Conservation (phyloP, 2,888 invertebrate genomes). For the Oscheius sp. region DNA sequence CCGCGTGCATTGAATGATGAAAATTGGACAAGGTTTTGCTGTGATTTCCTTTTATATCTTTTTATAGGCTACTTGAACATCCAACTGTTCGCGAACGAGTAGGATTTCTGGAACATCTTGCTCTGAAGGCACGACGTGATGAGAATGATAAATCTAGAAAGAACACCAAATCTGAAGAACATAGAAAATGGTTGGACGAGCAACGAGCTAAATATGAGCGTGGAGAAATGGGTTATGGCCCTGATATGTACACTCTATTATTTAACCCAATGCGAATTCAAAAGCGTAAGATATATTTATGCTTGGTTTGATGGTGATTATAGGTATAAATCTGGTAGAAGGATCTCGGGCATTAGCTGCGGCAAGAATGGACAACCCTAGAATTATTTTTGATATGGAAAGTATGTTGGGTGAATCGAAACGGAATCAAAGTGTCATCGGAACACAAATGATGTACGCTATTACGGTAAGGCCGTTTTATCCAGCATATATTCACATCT, state of each 20-base stretch:
- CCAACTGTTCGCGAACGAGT: conserved; percentile 42
- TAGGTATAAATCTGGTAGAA: conserved; percentile 44
- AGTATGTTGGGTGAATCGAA: conserved; percentile 30
- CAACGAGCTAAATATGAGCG: conserved; percentile 38
- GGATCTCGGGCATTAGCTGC: conserved; percentile 39
- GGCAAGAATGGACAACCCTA: conserved; percentile 41
- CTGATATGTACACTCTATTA: conserved; percentile 53
- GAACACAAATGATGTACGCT: conserved; percentile 55
- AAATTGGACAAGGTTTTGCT: conserved; percentile 45
- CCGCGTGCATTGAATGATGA: conserved; percentile 44
- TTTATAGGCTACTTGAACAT: conserved; percentile 32
- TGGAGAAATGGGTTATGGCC: conserved; percentile 66
- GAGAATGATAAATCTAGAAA: conserved; percentile 17
- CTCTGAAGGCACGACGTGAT: conserved; percentile 44
- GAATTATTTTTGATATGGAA: conserved; percentile 52
- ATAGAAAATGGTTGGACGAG: background rate
- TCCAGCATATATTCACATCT: background rate
- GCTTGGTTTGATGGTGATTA: conserved; percentile 8
- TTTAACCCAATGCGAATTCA: conserved; percentile 52
- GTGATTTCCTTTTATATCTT: background rate
- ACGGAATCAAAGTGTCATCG: conserved; percentile 38
- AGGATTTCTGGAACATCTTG: conserved; percentile 51
- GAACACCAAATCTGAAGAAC: too few relatives aligned
- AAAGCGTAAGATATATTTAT: conserved; percentile 37
- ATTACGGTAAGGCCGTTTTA: conserved; percentile 50